phyloP scores from a whole-genome alignment of 2,888 invertebrate species.

The Ceratothoa steindachneri region DNA sequence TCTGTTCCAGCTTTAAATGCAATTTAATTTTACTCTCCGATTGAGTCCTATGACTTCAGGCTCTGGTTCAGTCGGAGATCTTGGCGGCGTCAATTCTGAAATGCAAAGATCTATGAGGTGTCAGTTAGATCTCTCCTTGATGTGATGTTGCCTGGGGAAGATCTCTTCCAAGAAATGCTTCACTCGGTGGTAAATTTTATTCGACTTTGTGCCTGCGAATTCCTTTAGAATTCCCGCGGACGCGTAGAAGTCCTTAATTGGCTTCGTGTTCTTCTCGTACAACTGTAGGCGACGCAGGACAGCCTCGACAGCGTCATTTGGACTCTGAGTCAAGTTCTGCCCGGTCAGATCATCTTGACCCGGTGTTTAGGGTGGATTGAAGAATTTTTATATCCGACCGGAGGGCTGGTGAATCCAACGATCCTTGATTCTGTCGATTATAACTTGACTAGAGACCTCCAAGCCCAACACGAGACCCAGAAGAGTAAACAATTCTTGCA shows the following conservation, averaged over 20 bases:
- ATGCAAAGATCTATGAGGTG: too few species aligned
- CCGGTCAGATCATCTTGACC: slow-evolving; percentile 83
- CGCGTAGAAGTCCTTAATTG: slow-evolving; percentile 77
- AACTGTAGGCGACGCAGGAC: slow-evolving; percentile 73
- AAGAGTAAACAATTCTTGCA: too few species aligned
- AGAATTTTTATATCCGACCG: slow-evolving; percentile 89
- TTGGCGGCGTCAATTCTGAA: too few species aligned
- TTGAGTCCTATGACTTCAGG: too few species aligned
- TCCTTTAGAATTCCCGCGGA: slow-evolving; percentile 68
- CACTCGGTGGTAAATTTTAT: slow-evolving; percentile 89
- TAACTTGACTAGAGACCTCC: slow-evolving; percentile 78
- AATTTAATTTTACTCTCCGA: too few species aligned
- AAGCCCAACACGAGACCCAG: slow-evolving; percentile 80
- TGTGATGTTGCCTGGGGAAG: too few species aligned
- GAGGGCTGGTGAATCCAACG: slow-evolving; percentile 87
- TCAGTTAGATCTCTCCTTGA: too few species aligned
- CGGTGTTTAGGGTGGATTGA: neutral
- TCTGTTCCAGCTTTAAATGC: too few species aligned
- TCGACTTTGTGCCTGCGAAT: slow-evolving; percentile 79
- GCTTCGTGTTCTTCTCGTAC: slow-evolving; percentile 71
- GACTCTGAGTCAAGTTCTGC: slow-evolving; percentile 76
- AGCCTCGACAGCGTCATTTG: slow-evolving; percentile 85
- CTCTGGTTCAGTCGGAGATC: too few species aligned
- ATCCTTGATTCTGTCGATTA: slow-evolving; percentile 74
- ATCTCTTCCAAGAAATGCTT: slow-evolving; percentile 56